A percentile compares a stretch with the other conserved stretches of the same genome.
Evolutionary conservation across 2,113 vertebrate genomes (phyloP).

Genomic region (Labeo catla): DNA sequence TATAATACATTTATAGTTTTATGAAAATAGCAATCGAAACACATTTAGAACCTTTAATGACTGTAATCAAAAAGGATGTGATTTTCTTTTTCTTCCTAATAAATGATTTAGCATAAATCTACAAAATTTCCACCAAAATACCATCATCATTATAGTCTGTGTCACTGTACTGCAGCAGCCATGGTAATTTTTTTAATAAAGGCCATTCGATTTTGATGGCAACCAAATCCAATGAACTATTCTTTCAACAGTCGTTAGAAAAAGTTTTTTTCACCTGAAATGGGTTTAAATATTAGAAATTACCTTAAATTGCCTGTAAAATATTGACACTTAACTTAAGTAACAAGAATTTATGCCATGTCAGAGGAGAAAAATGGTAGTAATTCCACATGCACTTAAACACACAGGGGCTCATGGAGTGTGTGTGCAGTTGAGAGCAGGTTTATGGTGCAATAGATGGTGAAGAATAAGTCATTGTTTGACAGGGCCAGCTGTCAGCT

Average conservation of each 20-base stretch:
- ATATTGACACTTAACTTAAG: neutral
- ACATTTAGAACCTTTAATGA: neutral
- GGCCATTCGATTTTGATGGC: neutral
- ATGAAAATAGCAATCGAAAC: neutral
- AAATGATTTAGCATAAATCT: neutral
- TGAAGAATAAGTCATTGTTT: conserved; percentile 69
- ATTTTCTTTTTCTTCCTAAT: neutral
- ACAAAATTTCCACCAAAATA: neutral
- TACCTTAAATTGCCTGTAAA: neutral
- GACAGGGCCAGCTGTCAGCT: conserved; percentile 65
- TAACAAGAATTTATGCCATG: neutral
- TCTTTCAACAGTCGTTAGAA: neutral
- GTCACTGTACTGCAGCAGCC: no score
- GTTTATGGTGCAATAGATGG: conserved; percentile 51
- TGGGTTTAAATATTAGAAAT: neutral
- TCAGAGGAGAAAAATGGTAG: neutral
- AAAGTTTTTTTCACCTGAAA: neutral
- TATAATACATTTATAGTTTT: neutral
- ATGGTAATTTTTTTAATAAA: no score
- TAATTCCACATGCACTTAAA: conserved; percentile 7
- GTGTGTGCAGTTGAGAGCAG: conserved; percentile 26
- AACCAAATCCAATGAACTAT: neutral
- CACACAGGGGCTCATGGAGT: conserved; percentile 12
- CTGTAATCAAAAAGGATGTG: neutral
- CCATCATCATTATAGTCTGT: neutral